These are phyloP conservation scores for Pammene aurita DNA, from an alignment of 2,888 invertebrate species.

Conservation along the genomic window DNA sequence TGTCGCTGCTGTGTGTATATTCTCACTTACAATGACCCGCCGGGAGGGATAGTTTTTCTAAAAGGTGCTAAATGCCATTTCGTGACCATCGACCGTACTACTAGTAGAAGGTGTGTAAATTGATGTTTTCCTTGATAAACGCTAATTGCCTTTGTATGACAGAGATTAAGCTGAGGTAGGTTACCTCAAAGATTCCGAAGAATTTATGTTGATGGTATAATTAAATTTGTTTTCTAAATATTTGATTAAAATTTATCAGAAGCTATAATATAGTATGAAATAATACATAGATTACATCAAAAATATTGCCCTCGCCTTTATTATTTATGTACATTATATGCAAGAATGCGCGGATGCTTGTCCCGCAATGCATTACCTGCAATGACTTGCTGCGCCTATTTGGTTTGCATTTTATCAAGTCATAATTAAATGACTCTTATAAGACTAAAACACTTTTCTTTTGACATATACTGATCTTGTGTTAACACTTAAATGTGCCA, in stretches of 20 bases:
- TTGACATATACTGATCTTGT: conserved; percentile 26
- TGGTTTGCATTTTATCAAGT: conserved; percentile 43
- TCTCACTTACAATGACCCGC: conserved; percentile 46
- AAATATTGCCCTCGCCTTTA: conserved; percentile 29
- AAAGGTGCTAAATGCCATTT: conserved; percentile 73
- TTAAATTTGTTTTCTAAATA: conserved; percentile 2
- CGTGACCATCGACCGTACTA: conserved; percentile 71
- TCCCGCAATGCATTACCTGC: conserved; percentile 20
- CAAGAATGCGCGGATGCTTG: conserved; percentile 35
- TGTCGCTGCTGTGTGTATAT: conserved; percentile 31
- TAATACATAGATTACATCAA: conserved; percentile 20
- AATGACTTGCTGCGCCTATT: conserved; percentile 36
- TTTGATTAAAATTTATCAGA: conserved; percentile 12
- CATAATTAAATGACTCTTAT: conserved; percentile 45
- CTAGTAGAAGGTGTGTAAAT: conserved; percentile 68
- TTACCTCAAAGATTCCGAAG: neutral
- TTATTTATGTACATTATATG: conserved; percentile 36
- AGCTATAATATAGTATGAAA: conserved; percentile 12
- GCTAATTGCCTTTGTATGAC: conserved; percentile 39
- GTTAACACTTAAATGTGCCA: conserved; percentile 8
- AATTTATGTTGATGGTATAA: neutral
- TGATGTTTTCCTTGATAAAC: conserved; percentile 61
- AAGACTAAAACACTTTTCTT: conserved; percentile 29
- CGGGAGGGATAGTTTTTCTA: conserved; percentile 56
- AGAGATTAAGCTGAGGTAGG: conserved; percentile 3